Evolutionary conservation across 2,113 vertebrate species (phyloP).

Genomic region (Silurus glanis): DNA sequence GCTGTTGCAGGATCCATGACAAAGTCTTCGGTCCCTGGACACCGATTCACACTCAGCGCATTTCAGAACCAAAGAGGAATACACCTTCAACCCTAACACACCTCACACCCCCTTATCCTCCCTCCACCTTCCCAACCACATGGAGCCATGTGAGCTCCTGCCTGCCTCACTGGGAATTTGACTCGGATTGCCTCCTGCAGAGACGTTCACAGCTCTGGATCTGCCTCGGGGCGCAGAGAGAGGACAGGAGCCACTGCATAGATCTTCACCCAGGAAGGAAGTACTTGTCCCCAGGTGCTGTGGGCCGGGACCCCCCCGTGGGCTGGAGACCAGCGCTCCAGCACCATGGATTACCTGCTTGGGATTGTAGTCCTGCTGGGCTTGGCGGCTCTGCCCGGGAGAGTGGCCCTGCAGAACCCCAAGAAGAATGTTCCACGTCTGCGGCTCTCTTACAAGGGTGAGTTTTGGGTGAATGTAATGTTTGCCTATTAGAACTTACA

Average conservation of each 20-base stretch:
- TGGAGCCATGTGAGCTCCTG: constrained; percentile 75
- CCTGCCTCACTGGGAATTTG: constrained; percentile 61
- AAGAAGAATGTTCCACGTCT: constrained; percentile 93
- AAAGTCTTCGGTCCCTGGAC: constrained; percentile 51
- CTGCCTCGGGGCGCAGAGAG: constrained; percentile 9
- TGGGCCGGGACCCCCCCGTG: constrained; percentile 69
- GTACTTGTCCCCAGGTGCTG: constrained; percentile 61
- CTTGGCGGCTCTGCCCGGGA: constrained; percentile 79
- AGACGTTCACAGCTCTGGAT: constrained; percentile 57
- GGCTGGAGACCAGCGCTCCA: constrained; percentile 73
- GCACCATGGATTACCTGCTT: constrained; percentile 90
- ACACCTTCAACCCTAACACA: constrained; percentile 49
- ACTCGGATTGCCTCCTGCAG: constrained; percentile 57
- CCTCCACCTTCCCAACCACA: constrained; percentile 64
- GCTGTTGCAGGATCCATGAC: constrained; percentile 38
- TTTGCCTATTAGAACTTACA: neutral
- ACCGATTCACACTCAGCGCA: constrained; percentile 49
- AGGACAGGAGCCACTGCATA: constrained; percentile 55
- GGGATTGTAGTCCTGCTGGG: constrained; percentile 87
- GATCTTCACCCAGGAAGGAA: constrained; percentile 54
- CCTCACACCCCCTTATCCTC: constrained; percentile 23
- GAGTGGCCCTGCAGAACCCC: constrained; percentile 79
- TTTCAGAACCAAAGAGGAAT: constrained; percentile 44
- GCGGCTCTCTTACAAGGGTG: constrained; percentile 95
- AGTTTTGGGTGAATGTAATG: constrained; percentile 57